phyloP scores from a whole-genome alignment of 1,140 invertebrate genomes.

The Panagrolaimus sp. region DNA sequence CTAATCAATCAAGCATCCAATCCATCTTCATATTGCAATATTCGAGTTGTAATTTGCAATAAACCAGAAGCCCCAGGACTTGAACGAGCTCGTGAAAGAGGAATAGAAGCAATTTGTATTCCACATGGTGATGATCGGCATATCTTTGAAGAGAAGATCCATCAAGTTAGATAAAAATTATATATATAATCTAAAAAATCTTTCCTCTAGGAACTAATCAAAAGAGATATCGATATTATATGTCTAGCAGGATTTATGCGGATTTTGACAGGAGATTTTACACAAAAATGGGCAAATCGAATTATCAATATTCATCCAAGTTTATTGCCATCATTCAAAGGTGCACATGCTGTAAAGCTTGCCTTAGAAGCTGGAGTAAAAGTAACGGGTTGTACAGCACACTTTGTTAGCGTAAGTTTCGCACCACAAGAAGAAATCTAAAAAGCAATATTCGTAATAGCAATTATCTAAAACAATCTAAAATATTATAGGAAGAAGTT shows the following conservation, averaged over 20 bases:
- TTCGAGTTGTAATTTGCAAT: conserved; percentile 76
- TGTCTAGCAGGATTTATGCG: conserved; percentile 96
- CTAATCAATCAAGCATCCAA: background rate
- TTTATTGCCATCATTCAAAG: conserved; percentile 82
- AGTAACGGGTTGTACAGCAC: conserved; percentile 83
- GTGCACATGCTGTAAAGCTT: conserved; percentile 75
- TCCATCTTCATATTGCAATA: background rate
- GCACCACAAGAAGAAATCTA: too few relatives aligned
- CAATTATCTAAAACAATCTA: background rate
- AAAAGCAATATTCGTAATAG: conserved; percentile 7
- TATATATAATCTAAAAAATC: too few relatives aligned
- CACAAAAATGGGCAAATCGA: conserved; percentile 70
- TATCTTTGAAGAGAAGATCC: conserved; percentile 27
- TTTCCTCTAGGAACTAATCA: conserved; percentile 61
- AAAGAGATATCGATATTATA: conserved; percentile 73
- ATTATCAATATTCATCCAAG: conserved; percentile 91
- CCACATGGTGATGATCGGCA: conserved; percentile 31
- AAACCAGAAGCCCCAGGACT: conserved; percentile 66
- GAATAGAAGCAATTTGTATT: conserved; percentile 62
- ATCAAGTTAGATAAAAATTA: background rate
- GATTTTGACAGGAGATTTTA: conserved; percentile 68
- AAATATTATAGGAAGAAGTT: conserved; percentile 70
- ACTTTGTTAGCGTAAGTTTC: conserved; percentile 80
- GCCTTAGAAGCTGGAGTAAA: conserved; percentile 76
- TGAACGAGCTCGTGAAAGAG: conserved; percentile 69